These are phyloP conservation scores for Cerastis rubricosa DNA, from an alignment of 2,888 invertebrate species.

Conservation along the genomic window DNA sequence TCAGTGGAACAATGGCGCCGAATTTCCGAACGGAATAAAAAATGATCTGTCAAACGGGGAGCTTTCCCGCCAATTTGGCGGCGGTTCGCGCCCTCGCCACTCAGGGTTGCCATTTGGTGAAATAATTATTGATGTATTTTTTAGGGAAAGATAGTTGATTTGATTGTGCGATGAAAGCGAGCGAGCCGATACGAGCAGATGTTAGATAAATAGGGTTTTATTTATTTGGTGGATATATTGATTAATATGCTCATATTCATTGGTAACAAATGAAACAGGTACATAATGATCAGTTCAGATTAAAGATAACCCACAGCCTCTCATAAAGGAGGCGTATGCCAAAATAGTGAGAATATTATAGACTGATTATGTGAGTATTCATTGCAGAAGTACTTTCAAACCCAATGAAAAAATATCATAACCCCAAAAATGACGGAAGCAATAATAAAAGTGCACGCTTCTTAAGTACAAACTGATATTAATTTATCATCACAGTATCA, in stretches of 20 bases:
- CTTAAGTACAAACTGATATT: neutral
- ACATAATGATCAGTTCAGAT: neutral
- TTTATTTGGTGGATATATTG: neutral
- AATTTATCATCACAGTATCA: constrained; percentile 42
- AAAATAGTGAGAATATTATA: neutral
- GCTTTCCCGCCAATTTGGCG: constrained; percentile 88
- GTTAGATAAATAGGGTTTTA: constrained; percentile 10
- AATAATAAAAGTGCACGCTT: neutral
- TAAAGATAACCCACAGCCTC: neutral
- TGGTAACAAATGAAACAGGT: neutral
- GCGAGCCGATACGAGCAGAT: constrained; percentile 15
- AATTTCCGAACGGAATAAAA: constrained; percentile 87
- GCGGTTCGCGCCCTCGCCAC: constrained; percentile 76
- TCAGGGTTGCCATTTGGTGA: constrained; percentile 76
- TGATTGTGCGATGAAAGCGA: constrained; percentile 27
- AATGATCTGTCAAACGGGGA: constrained; percentile 87
- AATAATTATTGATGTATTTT: constrained; percentile 48
- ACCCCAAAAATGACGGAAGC: neutral
- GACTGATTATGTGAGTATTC: neutral
- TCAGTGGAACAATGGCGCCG: constrained; percentile 83
- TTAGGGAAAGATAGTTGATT: constrained; percentile 33
- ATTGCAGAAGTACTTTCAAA: neutral
- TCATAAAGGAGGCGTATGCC: neutral
- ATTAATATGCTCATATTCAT: neutral
- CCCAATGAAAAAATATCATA: neutral